Evolutionary conservation across 1,140 invertebrate species (phyloP), one percentile per base, ranked within the genome.

Genomic region (Brachionus paranguensis): DNA sequence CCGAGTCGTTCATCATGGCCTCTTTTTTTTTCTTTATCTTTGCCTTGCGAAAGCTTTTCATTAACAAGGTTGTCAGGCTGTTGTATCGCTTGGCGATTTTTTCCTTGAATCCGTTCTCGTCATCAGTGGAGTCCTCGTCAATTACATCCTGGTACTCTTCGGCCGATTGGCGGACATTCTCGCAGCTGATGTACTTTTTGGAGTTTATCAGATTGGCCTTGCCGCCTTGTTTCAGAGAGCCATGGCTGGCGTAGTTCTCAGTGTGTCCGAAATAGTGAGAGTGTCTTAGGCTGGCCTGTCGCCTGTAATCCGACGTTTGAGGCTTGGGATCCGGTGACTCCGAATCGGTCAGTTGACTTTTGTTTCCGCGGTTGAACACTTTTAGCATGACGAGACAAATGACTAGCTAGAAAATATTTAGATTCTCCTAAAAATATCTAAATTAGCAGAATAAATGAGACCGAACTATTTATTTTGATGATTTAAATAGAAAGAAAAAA

Each of bases 11-110:
- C 17, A 60, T 27, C 53, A 81, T 81, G 12, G 78, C 53, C 27
- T 81, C 78, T 64, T 81, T 81, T 81, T 81, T 81, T 55, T 81
- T 81, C 60, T 79, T 79, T 55, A 55, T 79, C 27, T 81, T 81
- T 3, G 78, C 78, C 53, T 81, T 81, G 1, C 78, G 78, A 47
- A 81, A 81, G 43, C 78, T 81, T 81, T 81, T 81, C 78, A 81
- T 81, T n/a, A 81, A 33, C n/a, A 81, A 68, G 12, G 78, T 81
- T 6, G 78, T 81, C 27, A 81, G 17, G n/a, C 78, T 81, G 41
- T 81, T 81, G 53, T 81, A 81, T 41, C 78, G 50, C 29, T 81
- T 81, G n/a, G 37, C 64, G 8, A 81, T 24, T 64, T 81, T 81
- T 27, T 81, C 78, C 60, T 68, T 81, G 4, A 81, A 24, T 6